These are phyloP conservation scores for Trichogramma dendrolimi DNA, from an alignment of 2,888 invertebrate species.

Conservation along the genomic window DNA sequence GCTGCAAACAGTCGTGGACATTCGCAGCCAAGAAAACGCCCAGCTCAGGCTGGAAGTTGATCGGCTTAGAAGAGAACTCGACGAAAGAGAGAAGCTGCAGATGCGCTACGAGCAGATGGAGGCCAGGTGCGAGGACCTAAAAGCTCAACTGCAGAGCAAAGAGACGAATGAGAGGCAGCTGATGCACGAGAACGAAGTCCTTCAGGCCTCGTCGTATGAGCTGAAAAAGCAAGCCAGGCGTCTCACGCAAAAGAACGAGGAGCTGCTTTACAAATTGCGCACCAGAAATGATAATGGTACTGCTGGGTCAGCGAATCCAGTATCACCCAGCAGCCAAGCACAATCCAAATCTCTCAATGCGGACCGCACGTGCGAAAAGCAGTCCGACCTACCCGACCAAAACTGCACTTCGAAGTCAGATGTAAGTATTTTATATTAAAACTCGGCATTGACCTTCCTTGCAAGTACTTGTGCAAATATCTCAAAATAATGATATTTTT, in stretches of 20 bases:
- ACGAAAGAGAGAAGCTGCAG: conserved; percentile 67
- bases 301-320: conserved; percentile 44
- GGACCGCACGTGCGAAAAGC: conserved; percentile 28
- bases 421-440: conserved; percentile 5
- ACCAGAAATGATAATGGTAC: conserved; percentile 65
- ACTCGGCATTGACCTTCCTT: background rate
- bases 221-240: conserved; percentile 76
- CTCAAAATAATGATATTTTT: background rate
- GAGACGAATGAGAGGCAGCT: conserved; percentile 70
- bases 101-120: conserved; percentile 73
- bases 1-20: conserved; percentile 79
- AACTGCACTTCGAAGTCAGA: conserved; percentile 22
- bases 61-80: conserved; percentile 65
- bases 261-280: conserved; percentile 79
- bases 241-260: conserved; percentile 79
- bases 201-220: conserved; percentile 70
- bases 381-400: conserved; percentile 34
- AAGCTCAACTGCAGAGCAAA: conserved; percentile 68
- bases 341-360: conserved; percentile 42
- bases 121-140: conserved; percentile 82
- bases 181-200: conserved; percentile 66
- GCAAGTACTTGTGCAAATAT: background rate
- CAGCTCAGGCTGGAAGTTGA: conserved; percentile 69
- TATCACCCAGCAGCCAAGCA: conserved; percentile 35
- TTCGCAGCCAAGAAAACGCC: conserved; percentile 81